phyloP scores from a whole-genome alignment of 2,888 invertebrate genomes.

The Ochropacha duplaris region DNA sequence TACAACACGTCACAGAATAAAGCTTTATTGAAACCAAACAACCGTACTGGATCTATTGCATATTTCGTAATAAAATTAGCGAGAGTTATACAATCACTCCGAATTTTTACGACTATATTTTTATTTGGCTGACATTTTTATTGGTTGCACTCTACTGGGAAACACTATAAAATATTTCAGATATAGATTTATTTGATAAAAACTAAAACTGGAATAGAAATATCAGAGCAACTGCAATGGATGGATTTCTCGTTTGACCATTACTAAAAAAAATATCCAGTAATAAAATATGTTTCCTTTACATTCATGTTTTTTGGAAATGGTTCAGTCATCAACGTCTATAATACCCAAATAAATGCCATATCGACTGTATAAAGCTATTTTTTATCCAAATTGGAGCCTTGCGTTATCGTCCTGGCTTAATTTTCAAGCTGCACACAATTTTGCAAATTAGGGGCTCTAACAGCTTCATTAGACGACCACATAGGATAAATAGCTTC shows the following conservation, averaged over 20 bases:
- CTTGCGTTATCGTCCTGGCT: constrained; percentile 12
- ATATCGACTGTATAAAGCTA: not conserved
- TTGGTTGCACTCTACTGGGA: not conserved
- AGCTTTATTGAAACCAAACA: too few relatives aligned
- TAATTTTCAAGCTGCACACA: constrained; percentile 41
- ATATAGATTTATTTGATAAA: not conserved
- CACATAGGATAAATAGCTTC: constrained; percentile 35
- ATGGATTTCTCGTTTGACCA: not conserved
- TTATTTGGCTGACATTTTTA: not conserved
- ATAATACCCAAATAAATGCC: not conserved
- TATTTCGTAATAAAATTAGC: constrained; percentile 26
- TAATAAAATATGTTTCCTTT: too few relatives aligned
- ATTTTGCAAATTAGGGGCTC: constrained; percentile 46
- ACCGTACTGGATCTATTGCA: constrained; percentile 12
- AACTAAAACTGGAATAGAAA: not conserved
- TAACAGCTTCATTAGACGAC: constrained; percentile 41
- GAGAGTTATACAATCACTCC: constrained; percentile 15
- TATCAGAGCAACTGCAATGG: not conserved
- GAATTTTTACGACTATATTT: constrained; percentile 13
- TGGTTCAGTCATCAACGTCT: too few relatives aligned
- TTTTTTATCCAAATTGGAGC: not conserved
- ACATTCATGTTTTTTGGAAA: too few relatives aligned
- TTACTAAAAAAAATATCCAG: too few relatives aligned
- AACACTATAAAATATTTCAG: not conserved
- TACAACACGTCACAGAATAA: too few relatives aligned